phyloP scores from a whole-genome alignment of 2,797 vertebrate genomes.

The Pseudocheirus occidentalis region DNA sequence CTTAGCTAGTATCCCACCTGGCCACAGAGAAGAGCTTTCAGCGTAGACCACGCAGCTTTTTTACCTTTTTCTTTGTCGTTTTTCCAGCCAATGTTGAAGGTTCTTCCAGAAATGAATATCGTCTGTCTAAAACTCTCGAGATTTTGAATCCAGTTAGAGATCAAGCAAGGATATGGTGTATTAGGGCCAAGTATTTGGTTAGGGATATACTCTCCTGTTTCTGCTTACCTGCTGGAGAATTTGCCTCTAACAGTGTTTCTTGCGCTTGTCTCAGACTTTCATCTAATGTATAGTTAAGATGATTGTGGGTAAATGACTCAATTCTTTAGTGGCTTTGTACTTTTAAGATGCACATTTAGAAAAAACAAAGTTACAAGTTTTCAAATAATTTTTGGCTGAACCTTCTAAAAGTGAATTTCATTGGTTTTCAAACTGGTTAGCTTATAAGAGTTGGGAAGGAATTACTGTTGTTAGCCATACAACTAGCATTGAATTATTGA shows the following conservation, averaged over 20 bases:
- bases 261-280: constrained; percentile 18
- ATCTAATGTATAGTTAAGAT: background rate
- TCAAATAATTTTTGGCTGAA: constrained; percentile 26
- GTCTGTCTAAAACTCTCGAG: constrained; percentile 28
- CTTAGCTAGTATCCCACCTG: background rate
- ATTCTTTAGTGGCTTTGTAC: constrained; percentile 32
- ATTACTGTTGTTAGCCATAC: constrained; percentile 24
- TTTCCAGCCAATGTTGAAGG: background rate
- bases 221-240: background rate
- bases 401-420: constrained; percentile 39
- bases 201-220: background rate
- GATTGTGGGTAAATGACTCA: background rate
- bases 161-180: constrained; percentile 2
- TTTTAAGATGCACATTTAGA: constrained; percentile 10
- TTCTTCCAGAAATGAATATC: constrained; percentile 33
- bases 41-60: background rate
- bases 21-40: background rate
- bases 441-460: constrained; percentile 42
- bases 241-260: background rate
- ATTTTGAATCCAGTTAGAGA: background rate
- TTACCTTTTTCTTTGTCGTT: background rate
- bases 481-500: background rate
- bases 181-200: background rate
- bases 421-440: constrained; percentile 38
- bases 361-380: constrained; percentile 38